A percentile compares a stretch with the other conserved stretches of the same genome.
Evolutionary conservation across 2,888 invertebrate species (phyloP).

Genomic region (Drosophila neonasuta): DNA sequence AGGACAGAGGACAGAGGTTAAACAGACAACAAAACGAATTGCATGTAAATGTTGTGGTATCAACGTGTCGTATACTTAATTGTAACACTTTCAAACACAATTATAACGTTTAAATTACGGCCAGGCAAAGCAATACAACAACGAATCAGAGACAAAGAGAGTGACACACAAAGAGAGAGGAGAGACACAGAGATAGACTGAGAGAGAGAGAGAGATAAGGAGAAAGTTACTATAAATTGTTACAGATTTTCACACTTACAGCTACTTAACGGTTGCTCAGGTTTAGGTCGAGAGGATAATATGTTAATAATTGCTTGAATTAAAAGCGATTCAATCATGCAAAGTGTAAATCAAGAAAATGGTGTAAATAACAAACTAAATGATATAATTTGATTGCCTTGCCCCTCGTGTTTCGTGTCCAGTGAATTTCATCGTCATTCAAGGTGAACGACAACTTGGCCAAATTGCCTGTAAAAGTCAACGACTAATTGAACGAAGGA

Average conservation of each 20-base stretch:
- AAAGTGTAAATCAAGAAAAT: constrained; percentile 19
- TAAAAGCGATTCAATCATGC: constrained; percentile 40
- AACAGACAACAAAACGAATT: constrained; percentile 14
- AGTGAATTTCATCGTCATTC: not conserved
- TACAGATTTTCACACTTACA: constrained; percentile 32
- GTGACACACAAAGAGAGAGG: constrained; percentile 30
- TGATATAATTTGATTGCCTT: constrained; percentile 16
- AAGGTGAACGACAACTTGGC: constrained; percentile 37
- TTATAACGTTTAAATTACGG: constrained; percentile 78
- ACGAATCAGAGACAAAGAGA: constrained; percentile 45
- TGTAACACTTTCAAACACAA: constrained; percentile 61
- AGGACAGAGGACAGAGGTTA: not conserved
- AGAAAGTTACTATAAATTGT: constrained; percentile 10
- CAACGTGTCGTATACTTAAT: constrained; percentile 64
- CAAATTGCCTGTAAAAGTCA: constrained; percentile 46
- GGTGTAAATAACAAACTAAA: constrained; percentile 21
- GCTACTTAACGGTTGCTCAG: constrained; percentile 20
- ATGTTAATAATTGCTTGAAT: constrained; percentile 21
- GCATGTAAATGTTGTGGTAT: constrained; percentile 34
- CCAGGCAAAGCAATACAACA: constrained; percentile 83
- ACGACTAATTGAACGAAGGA: constrained; percentile 47
- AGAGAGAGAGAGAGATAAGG: constrained; percentile 4
- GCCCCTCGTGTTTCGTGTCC: not conserved
- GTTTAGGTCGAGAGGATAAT: not conserved
- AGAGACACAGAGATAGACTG: constrained; percentile 13